Conservation (phyloP, 92 coral and sea anemone species). For the Epizoanthus stellaris region DNA sequence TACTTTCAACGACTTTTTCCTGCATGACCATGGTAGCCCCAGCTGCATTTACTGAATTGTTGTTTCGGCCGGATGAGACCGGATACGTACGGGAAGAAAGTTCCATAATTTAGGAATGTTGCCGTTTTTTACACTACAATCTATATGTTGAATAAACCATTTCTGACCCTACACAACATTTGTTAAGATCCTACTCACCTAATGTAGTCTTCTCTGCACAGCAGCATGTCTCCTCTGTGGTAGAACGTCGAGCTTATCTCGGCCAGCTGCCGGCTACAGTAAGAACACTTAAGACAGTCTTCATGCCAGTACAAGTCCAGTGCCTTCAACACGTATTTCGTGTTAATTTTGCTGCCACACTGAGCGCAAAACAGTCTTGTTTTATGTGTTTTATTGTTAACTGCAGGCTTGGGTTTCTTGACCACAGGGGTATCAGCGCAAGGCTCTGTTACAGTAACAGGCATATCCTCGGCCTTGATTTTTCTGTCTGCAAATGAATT, state of each 20-base stretch:
- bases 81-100: too few species aligned
- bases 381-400: conserved; percentile 11
- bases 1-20: too few species aligned
- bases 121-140: too few species aligned
- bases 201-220: conserved; percentile 84
- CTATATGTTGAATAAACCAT: neutral
- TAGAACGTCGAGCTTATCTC: conserved; percentile 77
- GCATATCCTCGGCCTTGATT: neutral
- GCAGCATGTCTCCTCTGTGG: conserved; percentile 69
- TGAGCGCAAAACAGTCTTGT: conserved; percentile 68
- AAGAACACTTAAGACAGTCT: conserved; percentile 84
- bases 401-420: conserved; percentile 19
- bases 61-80: too few species aligned
- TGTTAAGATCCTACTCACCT: conserved; percentile 53
- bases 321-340: conserved; percentile 65
- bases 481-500: conserved; percentile 1
- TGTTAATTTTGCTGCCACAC: conserved; percentile 67
- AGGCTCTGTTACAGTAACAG: neutral
- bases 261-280: conserved; percentile 67
- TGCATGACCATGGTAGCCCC: too few species aligned
- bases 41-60: too few species aligned
- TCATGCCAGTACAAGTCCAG: conserved; percentile 90
- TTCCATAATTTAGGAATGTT: too few species aligned
- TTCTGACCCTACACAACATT: conserved; percentile 3
- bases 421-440: neutral